These are phyloP conservation scores for Stigmatopora argus DNA, from an alignment of 2,113 vertebrate genomes.

Conservation along the genomic window DNA sequence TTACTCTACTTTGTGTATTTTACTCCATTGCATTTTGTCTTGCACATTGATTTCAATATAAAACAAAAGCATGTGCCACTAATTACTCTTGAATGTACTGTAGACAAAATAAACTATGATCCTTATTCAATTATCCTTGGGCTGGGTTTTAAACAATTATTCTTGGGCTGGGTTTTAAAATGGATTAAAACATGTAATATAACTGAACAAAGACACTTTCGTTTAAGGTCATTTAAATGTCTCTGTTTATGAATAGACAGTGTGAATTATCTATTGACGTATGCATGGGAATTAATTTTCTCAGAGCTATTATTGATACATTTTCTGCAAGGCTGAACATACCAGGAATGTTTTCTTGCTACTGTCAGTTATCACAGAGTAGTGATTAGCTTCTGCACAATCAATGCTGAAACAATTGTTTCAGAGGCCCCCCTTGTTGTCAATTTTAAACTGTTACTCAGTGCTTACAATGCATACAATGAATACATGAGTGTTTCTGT, in stretches of 20 bases:
- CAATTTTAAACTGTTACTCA: too few species aligned
- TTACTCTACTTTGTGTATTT: constrained; percentile 33
- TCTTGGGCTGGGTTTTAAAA: constrained; percentile 34
- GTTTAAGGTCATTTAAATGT: constrained; percentile 25
- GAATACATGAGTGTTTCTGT: not conserved
- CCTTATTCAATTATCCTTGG: constrained; percentile 33
- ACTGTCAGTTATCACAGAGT: constrained; percentile 16
- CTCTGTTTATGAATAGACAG: constrained; percentile 38
- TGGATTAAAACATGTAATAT: constrained; percentile 21
- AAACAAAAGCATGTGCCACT: not conserved
- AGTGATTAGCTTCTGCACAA: constrained; percentile 1
- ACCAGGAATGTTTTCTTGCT: constrained; percentile 4
- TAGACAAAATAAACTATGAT: constrained; percentile 16
- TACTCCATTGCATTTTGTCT: constrained; percentile 4
- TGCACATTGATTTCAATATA: not conserved
- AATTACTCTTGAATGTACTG: constrained; percentile 3
- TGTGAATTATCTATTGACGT: constrained; percentile 37
- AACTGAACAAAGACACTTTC: constrained; percentile 10
- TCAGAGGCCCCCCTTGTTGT: not conserved
- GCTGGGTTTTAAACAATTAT: constrained; percentile 31
- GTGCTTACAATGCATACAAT: not conserved
- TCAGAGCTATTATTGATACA: constrained; percentile 34
- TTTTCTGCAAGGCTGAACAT: constrained; percentile 12
- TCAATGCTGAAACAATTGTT: not conserved
- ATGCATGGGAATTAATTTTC: constrained; percentile 43